Percentiles rank a stretch among this genome's conserved stretches.
Conservation (phyloP, 1,140 invertebrate genomes). For the Littorina saxatilis region DNA sequence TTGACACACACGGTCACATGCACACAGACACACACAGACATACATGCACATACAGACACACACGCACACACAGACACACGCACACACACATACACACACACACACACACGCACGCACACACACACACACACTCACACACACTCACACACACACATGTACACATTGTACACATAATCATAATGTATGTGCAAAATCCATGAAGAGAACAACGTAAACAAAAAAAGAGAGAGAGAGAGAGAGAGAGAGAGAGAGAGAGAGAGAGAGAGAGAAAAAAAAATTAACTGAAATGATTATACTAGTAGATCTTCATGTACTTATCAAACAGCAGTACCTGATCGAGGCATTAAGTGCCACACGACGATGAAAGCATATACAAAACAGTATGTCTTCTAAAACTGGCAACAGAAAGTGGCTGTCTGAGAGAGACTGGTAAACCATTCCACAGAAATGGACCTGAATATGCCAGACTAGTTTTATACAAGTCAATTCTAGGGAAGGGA, state of each 20-base stretch:
- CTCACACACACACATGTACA: not conserved
- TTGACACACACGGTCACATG: no score
- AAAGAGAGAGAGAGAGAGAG: not conserved
- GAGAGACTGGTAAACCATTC: no score
- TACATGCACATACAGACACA: not conserved
- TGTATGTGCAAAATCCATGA: not conserved
- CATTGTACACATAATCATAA: not conserved
- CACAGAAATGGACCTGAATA: no score
- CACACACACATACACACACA: not conserved
- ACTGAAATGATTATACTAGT: not conserved
- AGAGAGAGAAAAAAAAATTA: conserved; percentile 32
- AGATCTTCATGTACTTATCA: no score
- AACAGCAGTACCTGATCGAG: not conserved
- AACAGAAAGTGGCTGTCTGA: no score
- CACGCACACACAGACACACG: conserved; percentile 11
- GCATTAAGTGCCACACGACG: no score
- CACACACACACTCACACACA: not conserved
- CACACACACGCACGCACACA: not conserved
- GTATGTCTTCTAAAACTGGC: no score
- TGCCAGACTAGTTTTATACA: no score
- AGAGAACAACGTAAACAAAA: not conserved
- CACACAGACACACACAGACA: conserved; percentile 7
- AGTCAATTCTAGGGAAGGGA: no score
- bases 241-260: conserved; percentile 10
- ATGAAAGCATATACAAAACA: no score